phyloP scores from a whole-genome alignment of 2,888 invertebrate species.

The Elegia similella region DNA sequence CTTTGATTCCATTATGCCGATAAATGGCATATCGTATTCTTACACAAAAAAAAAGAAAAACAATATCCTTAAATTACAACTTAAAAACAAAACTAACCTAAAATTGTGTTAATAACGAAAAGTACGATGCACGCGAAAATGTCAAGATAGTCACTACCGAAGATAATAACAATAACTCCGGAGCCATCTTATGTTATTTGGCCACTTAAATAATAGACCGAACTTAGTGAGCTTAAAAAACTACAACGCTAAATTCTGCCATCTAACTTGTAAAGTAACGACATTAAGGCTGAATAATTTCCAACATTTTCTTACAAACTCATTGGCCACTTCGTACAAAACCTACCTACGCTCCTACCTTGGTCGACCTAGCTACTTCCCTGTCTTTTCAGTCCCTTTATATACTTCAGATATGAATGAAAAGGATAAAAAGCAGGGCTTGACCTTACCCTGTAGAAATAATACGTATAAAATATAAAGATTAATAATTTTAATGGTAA shows the following conservation, averaged over 20 bases:
- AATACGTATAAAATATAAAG: constrained; percentile 45
- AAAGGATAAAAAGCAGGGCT: constrained; percentile 52
- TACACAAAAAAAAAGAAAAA: constrained; percentile 40
- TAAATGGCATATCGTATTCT: constrained; percentile 32
- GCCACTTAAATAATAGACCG: constrained; percentile 28
- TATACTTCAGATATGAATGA: constrained; percentile 58
- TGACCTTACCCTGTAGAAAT: constrained; percentile 63
- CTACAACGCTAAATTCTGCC: constrained; percentile 18
- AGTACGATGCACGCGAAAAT: constrained; percentile 46
- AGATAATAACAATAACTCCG: constrained; percentile 17
- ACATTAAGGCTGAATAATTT: constrained; percentile 45
- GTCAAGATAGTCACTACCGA: constrained; percentile 27
- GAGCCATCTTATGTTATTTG: constrained; percentile 31
- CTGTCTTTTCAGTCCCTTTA: constrained; percentile 73
- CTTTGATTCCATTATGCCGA: constrained; percentile 44
- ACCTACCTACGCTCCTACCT: constrained; percentile 62
- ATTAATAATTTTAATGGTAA: constrained; percentile 31
- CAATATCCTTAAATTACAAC: constrained; percentile 36
- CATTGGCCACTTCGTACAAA: constrained; percentile 69
- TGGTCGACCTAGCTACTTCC: constrained; percentile 65
- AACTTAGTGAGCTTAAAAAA: constrained; percentile 23
- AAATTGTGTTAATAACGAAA: constrained; percentile 39
- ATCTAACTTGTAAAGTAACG: constrained; percentile 22
- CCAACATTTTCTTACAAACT: constrained; percentile 53
- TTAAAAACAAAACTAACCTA: constrained; percentile 42